Evolutionary conservation across 1,140 invertebrate species (phyloP).

Genomic region (Drosophila sproati): DNA sequence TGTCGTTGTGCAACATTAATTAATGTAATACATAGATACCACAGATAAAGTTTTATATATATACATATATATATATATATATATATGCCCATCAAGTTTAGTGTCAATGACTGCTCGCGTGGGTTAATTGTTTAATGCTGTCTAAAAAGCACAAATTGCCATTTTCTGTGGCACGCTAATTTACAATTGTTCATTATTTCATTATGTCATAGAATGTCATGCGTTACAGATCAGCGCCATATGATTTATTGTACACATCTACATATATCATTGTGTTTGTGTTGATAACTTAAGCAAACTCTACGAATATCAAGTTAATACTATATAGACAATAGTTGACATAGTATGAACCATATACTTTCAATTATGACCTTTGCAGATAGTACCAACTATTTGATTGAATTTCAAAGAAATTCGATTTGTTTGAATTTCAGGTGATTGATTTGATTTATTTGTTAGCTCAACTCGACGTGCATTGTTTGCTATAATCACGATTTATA

Average conservation of each 20-base stretch:
- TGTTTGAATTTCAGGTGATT: slow-evolving; percentile 19
- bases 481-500: background rate
- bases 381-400: background rate
- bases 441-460: slow-evolving; percentile 36
- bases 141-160: slow-evolving; percentile 55
- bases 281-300: slow-evolving; percentile 39
- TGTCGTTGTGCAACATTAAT: slow-evolving; percentile 59
- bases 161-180: slow-evolving; percentile 56
- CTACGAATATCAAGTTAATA: background rate
- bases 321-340: background rate
- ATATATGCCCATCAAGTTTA: slow-evolving; percentile 24
- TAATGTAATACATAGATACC: background rate
- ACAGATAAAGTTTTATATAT: background rate
- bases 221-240: slow-evolving; percentile 32
- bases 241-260: slow-evolving; percentile 43
- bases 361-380: background rate
- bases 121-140: slow-evolving; percentile 76
- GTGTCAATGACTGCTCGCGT: slow-evolving; percentile 63
- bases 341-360: background rate
- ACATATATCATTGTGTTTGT: background rate
- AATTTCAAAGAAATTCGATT: background rate
- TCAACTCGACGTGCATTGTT: slow-evolving; percentile 16
- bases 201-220: slow-evolving; percentile 43
- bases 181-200: slow-evolving; percentile 51
- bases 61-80: slow-evolving; percentile 5